Evolutionary conservation across 2,113 vertebrate genomes (phyloP), one percentile per base, ranked within the genome.

Genomic region (Solea solea): DNA sequence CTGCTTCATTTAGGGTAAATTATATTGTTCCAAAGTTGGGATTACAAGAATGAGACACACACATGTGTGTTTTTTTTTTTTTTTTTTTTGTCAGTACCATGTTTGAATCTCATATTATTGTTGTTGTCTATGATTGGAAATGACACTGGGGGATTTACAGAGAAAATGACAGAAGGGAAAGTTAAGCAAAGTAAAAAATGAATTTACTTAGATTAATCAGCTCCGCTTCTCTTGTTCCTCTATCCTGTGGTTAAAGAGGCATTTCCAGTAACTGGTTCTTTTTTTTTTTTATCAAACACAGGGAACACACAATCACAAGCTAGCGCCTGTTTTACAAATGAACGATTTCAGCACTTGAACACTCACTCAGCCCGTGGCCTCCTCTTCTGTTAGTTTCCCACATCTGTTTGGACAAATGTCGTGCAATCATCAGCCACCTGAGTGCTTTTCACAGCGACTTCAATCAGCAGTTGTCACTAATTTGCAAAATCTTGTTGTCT

Each of bases 361-460:
- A 11, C 39, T 58, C 5, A 12, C 10, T 1, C 78, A 51, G 60
- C 60, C 44, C 16, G 46, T 59, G 74, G 66, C 60, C 80, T 63
- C 72, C 77, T 60, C 72, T 64, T 60, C 46, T 56, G 65, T 54
- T 67, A 34, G 65, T 55, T 86, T 87, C 81, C 74, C 85, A 86
- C 60, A 55, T 87, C 61, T 62, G 56, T 8, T 48, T 51, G 63
- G 60, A 72, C 66, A 25, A 78, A 70, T 73, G 53, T 44, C 64
- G 56, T 76, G 71, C 80, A 81, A 53, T 83, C 74, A 75, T 4
- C 25, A 69, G 69, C 21, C 65, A 9, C 28, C 69, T 54, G 34
- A 83, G 72, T 73, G 82, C 72, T 9, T 82, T 83, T 81, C 50
- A 71, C 34, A 6, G 7, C n/a, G 8, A 49, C 61, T 69, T 52